Conservation (phyloP, 2,888 invertebrate genomes). For the Epiblema foenella region DNA sequence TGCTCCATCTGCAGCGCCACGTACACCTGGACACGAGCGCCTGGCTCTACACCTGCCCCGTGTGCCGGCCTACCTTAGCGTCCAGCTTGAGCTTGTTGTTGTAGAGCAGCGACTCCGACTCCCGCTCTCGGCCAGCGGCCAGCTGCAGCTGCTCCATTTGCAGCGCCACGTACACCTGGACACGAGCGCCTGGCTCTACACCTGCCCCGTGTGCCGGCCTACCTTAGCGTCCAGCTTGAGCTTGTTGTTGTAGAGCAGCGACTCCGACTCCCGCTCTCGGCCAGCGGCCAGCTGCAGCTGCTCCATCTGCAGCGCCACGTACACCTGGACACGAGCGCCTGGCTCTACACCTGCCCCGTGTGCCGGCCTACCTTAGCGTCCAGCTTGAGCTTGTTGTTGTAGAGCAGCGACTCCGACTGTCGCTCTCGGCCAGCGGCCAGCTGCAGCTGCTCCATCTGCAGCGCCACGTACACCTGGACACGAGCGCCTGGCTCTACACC, state of each 20-base stretch:
- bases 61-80: conserved; percentile 81
- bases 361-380: conserved; percentile 85
- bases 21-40: conserved; percentile 84
- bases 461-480: conserved; percentile 86
- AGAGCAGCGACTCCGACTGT: conserved; percentile 66
- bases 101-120: conserved; percentile 63
- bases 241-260: conserved; percentile 72
- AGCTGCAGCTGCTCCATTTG: conserved; percentile 86
- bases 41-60: conserved; percentile 53
- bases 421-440: conserved; percentile 68
- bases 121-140: conserved; percentile 72
- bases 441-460: conserved; percentile 87
- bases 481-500: conserved; percentile 57
- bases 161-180: conserved; percentile 86
- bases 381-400: conserved; percentile 80
- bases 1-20: too few species aligned
- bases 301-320: too few species aligned
- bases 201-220: conserved; percentile 45
- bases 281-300: conserved; percentile 85
- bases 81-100: conserved; percentile 84
- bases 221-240: conserved; percentile 88
- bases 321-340: conserved; percentile 81
- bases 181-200: conserved; percentile 65
- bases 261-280: conserved; percentile 70
- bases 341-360: conserved; percentile 53